Base-by-base conservation (phyloP, 64 coral and sea anemone species). In the Montipora sp. region DNA sequence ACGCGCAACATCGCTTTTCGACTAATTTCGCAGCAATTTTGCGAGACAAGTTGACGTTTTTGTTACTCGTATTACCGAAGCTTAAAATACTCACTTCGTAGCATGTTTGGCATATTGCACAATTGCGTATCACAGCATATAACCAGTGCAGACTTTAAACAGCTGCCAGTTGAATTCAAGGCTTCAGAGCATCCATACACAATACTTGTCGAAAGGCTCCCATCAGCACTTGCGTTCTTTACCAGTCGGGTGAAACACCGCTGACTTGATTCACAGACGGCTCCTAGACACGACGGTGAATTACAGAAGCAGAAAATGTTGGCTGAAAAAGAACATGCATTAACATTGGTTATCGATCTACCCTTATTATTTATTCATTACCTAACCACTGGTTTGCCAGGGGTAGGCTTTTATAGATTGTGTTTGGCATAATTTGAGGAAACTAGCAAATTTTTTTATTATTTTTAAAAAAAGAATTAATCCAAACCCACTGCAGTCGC, bases 91-190 rank as follows among this genome's bases (percentile, higher is more conserved):
- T 71, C 65, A 85, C 82, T 70, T 50, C 82, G 66, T 50, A 85
- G 50, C 61, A 71, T 71, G 82, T 85, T 85, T 69, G 82, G 82
- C 82, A 85, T 72, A 21, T 85, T 85, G 47, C 82, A 85, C 8
- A 85, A 65, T 5, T 85, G 43, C 11, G 9, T 72, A 72, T 85
- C 45, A 72, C 82, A 85, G 82, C 82, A 85, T 12, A 85, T 50
- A 59, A 71, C 47, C 1, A 49, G 18, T 1, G 63, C 45, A 23
- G 82, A 85, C 14, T 85, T 18, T 11, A 49, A 10, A 50, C 82
- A 85, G 1, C 19, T 5, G 16, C 8, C 45, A 72, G 46, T 85
- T 48, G 82, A 71, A 50, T 71, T 49, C 8, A 85, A 68, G 18
- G 15, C 65, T 47, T 85, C 82, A 9, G 6, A 71, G 65, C 82